Evolutionary conservation across 1,140 invertebrate genomes (phyloP), one percentile per base, ranked within the genome.

Genomic region (Belonocnema kinseyi): DNA sequence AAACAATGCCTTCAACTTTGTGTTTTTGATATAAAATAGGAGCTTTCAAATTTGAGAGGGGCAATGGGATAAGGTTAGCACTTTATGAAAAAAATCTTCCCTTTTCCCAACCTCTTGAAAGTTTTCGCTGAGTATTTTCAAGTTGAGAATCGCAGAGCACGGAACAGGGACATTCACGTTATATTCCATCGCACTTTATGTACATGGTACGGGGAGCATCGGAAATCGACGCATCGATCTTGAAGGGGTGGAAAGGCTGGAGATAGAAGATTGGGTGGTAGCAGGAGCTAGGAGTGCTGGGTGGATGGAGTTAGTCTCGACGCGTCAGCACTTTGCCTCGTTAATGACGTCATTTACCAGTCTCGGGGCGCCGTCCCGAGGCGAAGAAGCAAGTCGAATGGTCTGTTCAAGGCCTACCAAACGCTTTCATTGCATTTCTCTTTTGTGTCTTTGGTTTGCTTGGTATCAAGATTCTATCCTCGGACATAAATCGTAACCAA

Each of bases 311-410:
- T 85, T 79, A 84, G 85, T 83, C 83, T 81, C 79, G 78, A 82
- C 81, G 83, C 84, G 86, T 88, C 86, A 88, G 86, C 85, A 82
- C 85, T 88, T 88, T 87, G 78, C 78, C 79, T 86, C 84, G 82
- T 87, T 88, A 88, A 87, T 88, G 85, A 86, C 82, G 82, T 88
- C 84, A 86, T 88, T 88, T 88, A 87, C 84, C 75, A 82, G 82
- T 85, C 84, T 83, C 79, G 21, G 72, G 51, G 77, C 61, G 72
- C 76, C 50, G 58, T 61, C 14, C 58, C 21, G 21, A 61, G 58
- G 11, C 74, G 75, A 75, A 75, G 78, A 75, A 61, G 11, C 12
- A 61, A 61, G 58, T 61, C 58, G 53, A 54, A 54, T 8, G 53
- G 53, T 54, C 53, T 46, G 40, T 46, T 46, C 56, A 58, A 58